Evolutionary conservation across 2,113 vertebrate species (phyloP), one percentile per base, ranked within the genome.

Genomic region (Centropus bengalensis): DNA sequence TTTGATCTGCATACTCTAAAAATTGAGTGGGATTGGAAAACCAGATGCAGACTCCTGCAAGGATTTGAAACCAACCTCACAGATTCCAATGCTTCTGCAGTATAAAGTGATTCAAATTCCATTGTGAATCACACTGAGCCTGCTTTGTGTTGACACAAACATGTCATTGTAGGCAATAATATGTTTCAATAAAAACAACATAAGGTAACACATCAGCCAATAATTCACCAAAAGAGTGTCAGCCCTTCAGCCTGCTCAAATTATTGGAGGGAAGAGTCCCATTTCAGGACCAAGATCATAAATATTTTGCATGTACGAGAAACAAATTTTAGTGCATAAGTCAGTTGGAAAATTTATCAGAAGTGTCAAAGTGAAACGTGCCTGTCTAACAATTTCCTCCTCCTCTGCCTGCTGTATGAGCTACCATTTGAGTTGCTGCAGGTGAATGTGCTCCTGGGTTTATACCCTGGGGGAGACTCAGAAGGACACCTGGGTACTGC

Each of bases 11-110:
- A 44, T 42, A 8, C 32, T 68, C 33, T 63, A 51, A 59, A 1
- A 89, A 62, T 91, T 85, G 45, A 69, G 89, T 36, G 69, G 81
- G 86, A 91, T 95, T 97, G 91, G 78, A 66, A 96, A 79, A 77
- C 45, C 93, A 95, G 91, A 85, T 87, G 81, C 86, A 73, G 51
- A 10, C 45, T 87, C 73, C 91, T 89, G 78, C 51, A 62, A 91
- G 78, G 51, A 82, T 92, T 59, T 94, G 88, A 81, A 90, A 77
- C 64, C 55, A 23, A 73, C 67, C 70, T 91, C 42, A 13, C 0
- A 0, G 82, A 74, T 95, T 89, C 78, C 79, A 77, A 2, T 51
- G 68, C 70, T 91, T 66, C 67, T 91, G 55, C 81, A 36, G 32
- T 69, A 19, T 45, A 17, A 81, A 58, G 58, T 87, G 84, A 82